These are phyloP conservation scores for Dendropsophus ebraccatus DNA, from an alignment of 2,113 vertebrate genomes.

Conservation along the genomic window DNA sequence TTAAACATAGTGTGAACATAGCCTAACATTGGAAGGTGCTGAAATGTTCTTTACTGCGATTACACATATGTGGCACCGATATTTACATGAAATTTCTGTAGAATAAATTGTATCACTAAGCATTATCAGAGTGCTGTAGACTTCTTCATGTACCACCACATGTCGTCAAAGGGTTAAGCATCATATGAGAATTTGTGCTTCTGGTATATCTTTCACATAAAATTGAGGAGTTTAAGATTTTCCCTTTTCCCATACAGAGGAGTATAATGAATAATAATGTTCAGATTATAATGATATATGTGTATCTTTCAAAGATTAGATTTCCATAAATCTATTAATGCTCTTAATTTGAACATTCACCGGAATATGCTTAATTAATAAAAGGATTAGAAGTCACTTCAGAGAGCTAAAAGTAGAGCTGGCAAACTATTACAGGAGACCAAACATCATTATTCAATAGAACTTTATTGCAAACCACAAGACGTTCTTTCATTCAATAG, in stretches of 20 bases:
- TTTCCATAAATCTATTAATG: conserved; percentile 42
- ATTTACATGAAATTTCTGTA: too few relatives aligned
- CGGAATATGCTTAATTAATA: conserved; percentile 34
- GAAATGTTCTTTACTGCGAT: too few relatives aligned
- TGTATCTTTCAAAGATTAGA: conserved; percentile 17
- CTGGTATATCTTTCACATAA: neutral
- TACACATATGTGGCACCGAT: too few relatives aligned
- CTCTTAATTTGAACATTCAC: conserved; percentile 21
- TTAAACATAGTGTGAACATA: too few relatives aligned
- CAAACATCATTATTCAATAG: neutral
- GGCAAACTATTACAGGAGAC: neutral
- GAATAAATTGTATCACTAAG: too few relatives aligned
- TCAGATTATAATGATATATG: conserved; percentile 25
- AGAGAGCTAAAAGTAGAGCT: conserved; percentile 2
- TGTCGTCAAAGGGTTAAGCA: too few relatives aligned
- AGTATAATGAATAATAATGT: conserved; percentile 3
- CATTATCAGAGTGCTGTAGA: too few relatives aligned
- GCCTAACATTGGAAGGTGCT: too few relatives aligned
- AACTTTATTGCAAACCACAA: conserved; percentile 13
- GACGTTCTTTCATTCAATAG: neutral
- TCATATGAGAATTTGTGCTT: neutral
- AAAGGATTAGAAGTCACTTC: conserved; percentile 29
- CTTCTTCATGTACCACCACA: too few relatives aligned
- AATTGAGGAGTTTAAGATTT: neutral
- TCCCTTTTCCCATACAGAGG: neutral